Percentiles rank a stretch among this genome's conserved stretches.
Evolutionary conservation across 2,113 vertebrate species (phyloP).

Genomic region (Camelus bactrianus): DNA sequence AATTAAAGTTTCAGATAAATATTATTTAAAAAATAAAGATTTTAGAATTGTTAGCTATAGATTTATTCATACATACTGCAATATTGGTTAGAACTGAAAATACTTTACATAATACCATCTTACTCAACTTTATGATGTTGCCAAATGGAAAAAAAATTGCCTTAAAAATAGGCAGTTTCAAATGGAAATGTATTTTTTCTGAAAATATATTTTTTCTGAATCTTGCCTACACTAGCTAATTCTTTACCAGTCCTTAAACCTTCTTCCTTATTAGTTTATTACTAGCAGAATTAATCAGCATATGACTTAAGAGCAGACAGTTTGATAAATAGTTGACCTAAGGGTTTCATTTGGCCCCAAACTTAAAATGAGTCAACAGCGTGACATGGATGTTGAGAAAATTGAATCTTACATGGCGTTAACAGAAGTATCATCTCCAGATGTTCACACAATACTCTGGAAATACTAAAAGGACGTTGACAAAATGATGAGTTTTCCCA

Average conservation of each 20-base stretch:
- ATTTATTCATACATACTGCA: neutral
- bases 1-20: slow-evolving; percentile 79
- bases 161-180: slow-evolving; percentile 35
- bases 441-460: neutral
- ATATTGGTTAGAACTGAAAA: neutral
- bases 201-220: neutral
- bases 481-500: neutral
- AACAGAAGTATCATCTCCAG: neutral
- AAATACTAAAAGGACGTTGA: neutral
- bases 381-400: slow-evolving; percentile 30
- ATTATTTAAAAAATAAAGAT: slow-evolving; percentile 67
- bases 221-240: neutral
- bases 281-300: neutral
- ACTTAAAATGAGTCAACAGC: slow-evolving; percentile 26
- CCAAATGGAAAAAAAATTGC: neutral
- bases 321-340: slow-evolving; percentile 40
- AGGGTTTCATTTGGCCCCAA: slow-evolving; percentile 33
- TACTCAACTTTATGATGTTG: neutral
- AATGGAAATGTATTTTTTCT: neutral
- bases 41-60: neutral
- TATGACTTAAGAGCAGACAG: neutral
- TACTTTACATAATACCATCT: neutral
- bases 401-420: neutral
- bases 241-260: neutral
- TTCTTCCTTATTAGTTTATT: neutral